These are phyloP conservation scores for Harpegnathos saltator DNA, from an alignment of 1,140 invertebrate species.

Conservation along the genomic window DNA sequence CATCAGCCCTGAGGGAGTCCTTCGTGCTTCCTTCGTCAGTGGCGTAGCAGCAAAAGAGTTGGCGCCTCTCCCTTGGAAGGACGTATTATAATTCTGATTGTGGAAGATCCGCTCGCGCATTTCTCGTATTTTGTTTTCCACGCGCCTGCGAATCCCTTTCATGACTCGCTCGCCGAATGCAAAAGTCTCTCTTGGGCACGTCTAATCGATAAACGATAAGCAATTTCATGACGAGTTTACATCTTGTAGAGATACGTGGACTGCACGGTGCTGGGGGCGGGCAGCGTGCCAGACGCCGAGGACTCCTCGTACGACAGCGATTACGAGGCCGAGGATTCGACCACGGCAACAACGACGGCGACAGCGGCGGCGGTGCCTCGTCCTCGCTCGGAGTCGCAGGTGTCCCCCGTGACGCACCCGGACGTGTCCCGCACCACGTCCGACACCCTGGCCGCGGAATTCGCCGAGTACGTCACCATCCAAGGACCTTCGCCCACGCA, in stretches of 20 bases:
- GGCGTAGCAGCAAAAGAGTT: no score
- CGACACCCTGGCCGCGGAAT: constrained; percentile 94
- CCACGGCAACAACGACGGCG: constrained; percentile 80
- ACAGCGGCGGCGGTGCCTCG: constrained; percentile 84
- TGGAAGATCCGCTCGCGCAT: not conserved
- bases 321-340: constrained; percentile 89
- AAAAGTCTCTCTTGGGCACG: not conserved
- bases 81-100: not conserved
- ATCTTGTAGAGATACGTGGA: constrained; percentile 87
- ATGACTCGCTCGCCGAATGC: not conserved
- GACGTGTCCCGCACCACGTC: constrained; percentile 93
- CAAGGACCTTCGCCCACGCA: constrained; percentile 77
- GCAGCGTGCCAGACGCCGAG: constrained; percentile 88
- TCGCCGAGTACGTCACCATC: constrained; percentile 92
- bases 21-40: no score
- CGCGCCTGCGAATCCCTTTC: no score
- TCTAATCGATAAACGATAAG: not conserved
- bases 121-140: no score
- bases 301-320: constrained; percentile 96
- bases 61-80: not conserved
- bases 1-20: constrained; percentile 20
- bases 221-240: constrained; percentile 23
- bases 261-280: constrained; percentile 84
- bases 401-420: constrained; percentile 87
- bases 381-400: constrained; percentile 69